A percentile compares a stretch with the other conserved stretches of the same genome.
These are phyloP conservation scores for Latrodectus geometricus DNA, from an alignment of 1,140 invertebrate species.

Conservation along the genomic window DNA sequence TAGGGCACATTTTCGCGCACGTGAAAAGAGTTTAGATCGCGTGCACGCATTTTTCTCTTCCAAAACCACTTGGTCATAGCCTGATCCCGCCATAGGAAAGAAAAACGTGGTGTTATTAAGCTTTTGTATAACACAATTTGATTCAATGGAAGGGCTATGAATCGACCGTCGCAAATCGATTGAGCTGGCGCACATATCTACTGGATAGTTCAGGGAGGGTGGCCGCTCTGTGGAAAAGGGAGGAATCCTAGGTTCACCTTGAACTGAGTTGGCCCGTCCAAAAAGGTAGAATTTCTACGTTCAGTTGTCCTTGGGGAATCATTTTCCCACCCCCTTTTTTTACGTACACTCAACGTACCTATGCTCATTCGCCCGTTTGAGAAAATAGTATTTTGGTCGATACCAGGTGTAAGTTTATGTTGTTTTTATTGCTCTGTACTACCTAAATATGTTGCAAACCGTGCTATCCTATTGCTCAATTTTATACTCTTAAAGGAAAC, in stretches of 20 bases:
- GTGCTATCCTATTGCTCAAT: too few relatives aligned
- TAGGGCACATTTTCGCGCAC: not conserved
- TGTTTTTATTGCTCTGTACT: too few relatives aligned
- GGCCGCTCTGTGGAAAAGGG: not conserved
- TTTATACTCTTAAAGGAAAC: too few relatives aligned
- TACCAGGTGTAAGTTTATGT: too few relatives aligned
- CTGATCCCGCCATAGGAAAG: not conserved
- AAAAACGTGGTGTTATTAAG: not conserved
- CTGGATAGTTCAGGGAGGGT: not conserved
- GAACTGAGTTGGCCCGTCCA: slow-evolving; percentile 29
- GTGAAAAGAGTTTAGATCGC: not conserved
- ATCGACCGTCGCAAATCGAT: slow-evolving; percentile 34
- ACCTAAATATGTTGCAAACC: too few relatives aligned
- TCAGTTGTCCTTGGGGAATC: not conserved
- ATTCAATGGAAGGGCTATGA: slow-evolving; percentile 17
- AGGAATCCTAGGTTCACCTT: slow-evolving; percentile 33
- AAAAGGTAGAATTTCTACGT: slow-evolving; percentile 1
- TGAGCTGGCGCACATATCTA: slow-evolving; percentile 18
- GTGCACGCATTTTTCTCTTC: not conserved
- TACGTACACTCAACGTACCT: too few relatives aligned
- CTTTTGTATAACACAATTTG: slow-evolving; percentile 1
- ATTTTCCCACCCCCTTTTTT: not conserved
- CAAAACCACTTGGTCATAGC: not conserved
- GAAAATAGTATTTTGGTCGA: too few relatives aligned
- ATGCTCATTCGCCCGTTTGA: too few relatives aligned